phyloP scores from a whole-genome alignment of 1,140 invertebrate genomes.

The Chironomus striatipennis region DNA sequence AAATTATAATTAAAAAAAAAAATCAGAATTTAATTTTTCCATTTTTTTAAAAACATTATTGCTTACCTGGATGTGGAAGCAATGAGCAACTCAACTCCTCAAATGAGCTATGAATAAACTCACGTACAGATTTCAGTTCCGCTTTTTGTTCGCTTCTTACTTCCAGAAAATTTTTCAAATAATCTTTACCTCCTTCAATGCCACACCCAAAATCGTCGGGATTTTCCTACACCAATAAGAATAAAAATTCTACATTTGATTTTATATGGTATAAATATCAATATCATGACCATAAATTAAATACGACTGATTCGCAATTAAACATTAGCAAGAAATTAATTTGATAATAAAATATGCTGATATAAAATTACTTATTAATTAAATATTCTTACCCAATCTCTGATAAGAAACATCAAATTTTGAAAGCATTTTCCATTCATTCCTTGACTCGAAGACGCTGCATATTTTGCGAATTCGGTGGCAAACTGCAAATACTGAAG shows the following conservation, averaged over 20 bases:
- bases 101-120: background rate
- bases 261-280: no score
- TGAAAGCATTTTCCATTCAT: constrained; percentile 51
- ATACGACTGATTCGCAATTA: no score
- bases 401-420: constrained; percentile 58
- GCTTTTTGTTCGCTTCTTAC: background rate
- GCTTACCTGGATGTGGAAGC: no score
- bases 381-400: constrained; percentile 59
- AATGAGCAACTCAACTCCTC: background rate
- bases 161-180: background rate
- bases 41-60: no score
- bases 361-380: no score
- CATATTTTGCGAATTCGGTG: constrained; percentile 62
- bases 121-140: background rate
- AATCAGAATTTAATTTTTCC: no score
- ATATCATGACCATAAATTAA: no score
- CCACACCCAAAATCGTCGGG: background rate
- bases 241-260: no score
- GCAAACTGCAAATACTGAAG: constrained; percentile 59
- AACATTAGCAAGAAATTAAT: no score
- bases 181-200: background rate
- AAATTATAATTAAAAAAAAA: no score
- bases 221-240: background rate
- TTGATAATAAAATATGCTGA: no score
- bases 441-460: constrained; percentile 50